Percentiles rank a stretch among this genome's conserved stretches.
Evolutionary conservation across 1,140 invertebrate species (phyloP).

Genomic region (Formica selysi): DNA sequence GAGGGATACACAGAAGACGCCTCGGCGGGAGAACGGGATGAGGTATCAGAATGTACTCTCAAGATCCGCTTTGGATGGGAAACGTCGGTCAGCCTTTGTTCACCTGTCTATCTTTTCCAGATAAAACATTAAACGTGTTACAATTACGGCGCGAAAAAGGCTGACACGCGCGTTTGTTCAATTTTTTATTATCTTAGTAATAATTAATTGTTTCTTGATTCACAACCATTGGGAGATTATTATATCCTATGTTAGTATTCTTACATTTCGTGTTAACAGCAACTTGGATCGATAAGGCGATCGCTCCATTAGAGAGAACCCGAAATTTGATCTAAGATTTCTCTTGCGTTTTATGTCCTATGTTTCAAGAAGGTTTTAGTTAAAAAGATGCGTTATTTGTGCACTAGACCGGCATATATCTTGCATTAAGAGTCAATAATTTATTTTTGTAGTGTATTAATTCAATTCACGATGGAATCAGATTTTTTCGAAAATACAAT

Average conservation of each 20-base stretch:
- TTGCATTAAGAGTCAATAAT: not conserved
- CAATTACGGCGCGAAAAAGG: slow-evolving; percentile 45
- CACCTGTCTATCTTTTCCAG: slow-evolving; percentile 37
- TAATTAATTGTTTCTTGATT: not conserved
- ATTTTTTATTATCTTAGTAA: not conserved
- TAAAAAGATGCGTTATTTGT: not conserved
- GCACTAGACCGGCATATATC: not conserved
- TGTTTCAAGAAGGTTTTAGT: not conserved
- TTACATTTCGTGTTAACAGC: not conserved
- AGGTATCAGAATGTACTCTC: slow-evolving; percentile 54
- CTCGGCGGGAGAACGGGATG: slow-evolving; percentile 17
- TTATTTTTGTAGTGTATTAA: slow-evolving; percentile 12
- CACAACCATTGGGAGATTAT: not conserved
- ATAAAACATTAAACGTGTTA: slow-evolving; percentile 45
- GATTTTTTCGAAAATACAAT: slow-evolving; percentile 11
- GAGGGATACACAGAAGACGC: slow-evolving; percentile 21
- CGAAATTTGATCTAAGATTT: not conserved
- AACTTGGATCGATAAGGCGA: not conserved
- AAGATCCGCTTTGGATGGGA: slow-evolving; percentile 38
- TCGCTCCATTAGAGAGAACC: not conserved
- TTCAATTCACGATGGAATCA: not conserved
- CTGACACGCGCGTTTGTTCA: not conserved
- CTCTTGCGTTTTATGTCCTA: not conserved
- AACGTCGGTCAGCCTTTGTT: slow-evolving; percentile 57
- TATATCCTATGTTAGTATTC: not conserved